Conservation (phyloP, 2,797 vertebrate genomes). For the Falco columbarius region DNA sequence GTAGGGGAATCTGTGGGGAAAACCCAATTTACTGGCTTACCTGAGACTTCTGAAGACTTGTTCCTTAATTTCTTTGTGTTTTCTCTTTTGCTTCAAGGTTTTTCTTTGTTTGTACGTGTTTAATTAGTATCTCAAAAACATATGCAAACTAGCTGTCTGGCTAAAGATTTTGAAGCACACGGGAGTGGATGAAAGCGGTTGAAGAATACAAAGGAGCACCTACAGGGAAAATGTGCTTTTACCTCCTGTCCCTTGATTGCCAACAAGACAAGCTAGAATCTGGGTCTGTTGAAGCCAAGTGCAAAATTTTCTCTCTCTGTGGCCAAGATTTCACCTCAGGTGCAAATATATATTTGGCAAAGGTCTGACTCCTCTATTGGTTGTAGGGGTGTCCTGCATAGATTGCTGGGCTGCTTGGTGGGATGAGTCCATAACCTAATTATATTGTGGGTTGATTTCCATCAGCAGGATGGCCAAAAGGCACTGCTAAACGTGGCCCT, state of each 20-base stretch:
- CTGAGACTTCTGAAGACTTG: constrained; percentile 52
- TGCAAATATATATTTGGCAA: not conserved
- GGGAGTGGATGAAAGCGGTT: constrained; percentile 66
- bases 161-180: constrained; percentile 46
- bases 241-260: constrained; percentile 28
- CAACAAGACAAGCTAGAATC: constrained; percentile 3
- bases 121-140: constrained; percentile 62
- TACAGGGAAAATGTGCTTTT: constrained; percentile 62
- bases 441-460: not conserved
- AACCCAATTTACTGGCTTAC: constrained; percentile 56
- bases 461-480: not conserved
- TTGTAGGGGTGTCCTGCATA: not conserved
- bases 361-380: not conserved
- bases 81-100: constrained; percentile 60
- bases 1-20: constrained; percentile 62
- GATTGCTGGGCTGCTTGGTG: not conserved
- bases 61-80: constrained; percentile 69
- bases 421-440: not conserved
- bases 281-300: not conserved
- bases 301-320: not conserved
- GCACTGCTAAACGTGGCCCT: not conserved
- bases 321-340: constrained; percentile 16
- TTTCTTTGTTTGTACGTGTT: constrained; percentile 59
- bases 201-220: constrained; percentile 58
- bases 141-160: constrained; percentile 50